These are phyloP conservation scores for Drosophila melanocephala DNA, from an alignment of 2,888 invertebrate genomes.

Conservation along the genomic window DNA sequence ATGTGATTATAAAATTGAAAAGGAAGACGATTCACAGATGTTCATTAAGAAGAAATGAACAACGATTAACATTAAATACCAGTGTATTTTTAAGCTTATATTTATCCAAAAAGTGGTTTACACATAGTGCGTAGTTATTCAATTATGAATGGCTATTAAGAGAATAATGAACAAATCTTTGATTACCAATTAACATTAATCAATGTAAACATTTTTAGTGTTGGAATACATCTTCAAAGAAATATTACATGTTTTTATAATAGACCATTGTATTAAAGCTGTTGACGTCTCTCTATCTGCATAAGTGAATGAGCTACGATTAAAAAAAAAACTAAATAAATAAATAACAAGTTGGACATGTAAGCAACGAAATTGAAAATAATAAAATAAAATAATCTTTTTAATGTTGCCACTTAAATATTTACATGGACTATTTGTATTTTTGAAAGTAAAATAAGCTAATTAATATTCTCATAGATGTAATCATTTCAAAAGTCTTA, in stretches of 20 bases:
- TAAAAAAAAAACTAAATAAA: background rate
- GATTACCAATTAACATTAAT: constrained; percentile 13
- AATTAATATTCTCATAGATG: constrained; percentile 45
- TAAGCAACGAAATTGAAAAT: background rate
- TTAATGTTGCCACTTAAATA: constrained; percentile 46
- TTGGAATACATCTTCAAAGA: background rate
- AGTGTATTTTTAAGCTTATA: constrained; percentile 32
- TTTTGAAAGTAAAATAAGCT: constrained; percentile 58
- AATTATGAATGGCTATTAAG: constrained; percentile 12
- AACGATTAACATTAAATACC: constrained; percentile 21
- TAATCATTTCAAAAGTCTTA: constrained; percentile 37
- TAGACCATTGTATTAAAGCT: constrained; percentile 2
- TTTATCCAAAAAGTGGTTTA: constrained; percentile 31
- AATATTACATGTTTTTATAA: constrained; percentile 4
- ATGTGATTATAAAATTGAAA: constrained; percentile 63
- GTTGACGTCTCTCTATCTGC: constrained; percentile 1
- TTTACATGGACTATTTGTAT: constrained; percentile 57
- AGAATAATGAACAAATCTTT: background rate
- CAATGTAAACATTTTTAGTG: constrained; percentile 6
- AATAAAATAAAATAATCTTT: constrained; percentile 14
- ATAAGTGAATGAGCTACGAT: constrained; percentile 3
- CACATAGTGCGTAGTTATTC: constrained; percentile 22
- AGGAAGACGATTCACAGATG: constrained; percentile 26
- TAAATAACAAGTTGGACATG: background rate
- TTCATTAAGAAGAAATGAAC: constrained; percentile 9